Evolutionary conservation across 2,797 vertebrate genomes (phyloP), one percentile per base, ranked within the genome.

Genomic region (Gallinago solitaria): DNA sequence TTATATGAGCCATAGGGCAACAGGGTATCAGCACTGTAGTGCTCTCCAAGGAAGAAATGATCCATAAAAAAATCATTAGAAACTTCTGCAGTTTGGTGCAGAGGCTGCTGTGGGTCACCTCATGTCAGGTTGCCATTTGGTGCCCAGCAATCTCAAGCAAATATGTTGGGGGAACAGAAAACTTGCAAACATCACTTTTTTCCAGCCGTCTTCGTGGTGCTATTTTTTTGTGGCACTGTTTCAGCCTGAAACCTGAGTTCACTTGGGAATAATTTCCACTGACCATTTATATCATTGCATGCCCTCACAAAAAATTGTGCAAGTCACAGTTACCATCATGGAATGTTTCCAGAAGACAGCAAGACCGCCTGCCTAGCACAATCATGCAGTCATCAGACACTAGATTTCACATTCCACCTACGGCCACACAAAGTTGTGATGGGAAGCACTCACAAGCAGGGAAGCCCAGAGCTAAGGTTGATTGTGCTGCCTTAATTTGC

Each of bases 401-500:
- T 17, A 2, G 2, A 59, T 50, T 51, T 53, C 28, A 39, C 30
- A 16, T 83, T 57, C 57, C 10, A 16, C 24, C 32, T 19, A 6
- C 7, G 1, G 0, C 2, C n/a, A 43, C 27, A 16, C 4, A 2
- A 25, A 45, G 16, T 2, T 35, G 8, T 20, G 2, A 60, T 1
- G 35, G 41, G 64, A 56, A 56, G 10, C 0, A 0, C 28, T 24
- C 15, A n/a, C 13, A 32, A 28, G 8, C 2, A 65, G 37, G 39
- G 65, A 76, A 28, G 7, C 39, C 21, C 43, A 32, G 32, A 74
- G 7, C 25, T 56, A 35, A 47, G 25, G 28, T 9, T 56, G 5
- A 6, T 21, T 25, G 10, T 61, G 21, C 6, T 3, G 5, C 17
- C 24, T n/a, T 16, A 21, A 1, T 59, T 57, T 35, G 11, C 41